phyloP scores from a whole-genome alignment of 2,797 vertebrate species.

The Rhadinocentrus ornatus region DNA sequence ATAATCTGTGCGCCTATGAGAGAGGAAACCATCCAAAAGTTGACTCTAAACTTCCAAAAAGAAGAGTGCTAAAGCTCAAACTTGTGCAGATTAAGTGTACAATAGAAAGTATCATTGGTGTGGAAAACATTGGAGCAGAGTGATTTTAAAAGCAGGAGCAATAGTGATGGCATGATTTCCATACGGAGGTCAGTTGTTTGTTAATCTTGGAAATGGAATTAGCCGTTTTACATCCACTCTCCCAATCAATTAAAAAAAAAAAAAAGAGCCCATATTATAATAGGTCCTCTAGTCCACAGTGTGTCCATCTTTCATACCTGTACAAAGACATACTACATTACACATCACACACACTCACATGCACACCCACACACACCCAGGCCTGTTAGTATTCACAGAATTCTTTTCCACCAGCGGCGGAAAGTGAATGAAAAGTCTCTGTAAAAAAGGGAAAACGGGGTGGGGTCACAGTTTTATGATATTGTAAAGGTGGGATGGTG shows the following conservation, averaged over 20 bases:
- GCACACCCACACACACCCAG: constrained; percentile 28
- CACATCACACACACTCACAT: constrained; percentile 38
- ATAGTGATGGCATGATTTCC: constrained; percentile 37
- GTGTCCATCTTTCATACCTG: constrained; percentile 69
- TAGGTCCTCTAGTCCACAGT: constrained; percentile 76
- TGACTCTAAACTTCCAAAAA: constrained; percentile 9
- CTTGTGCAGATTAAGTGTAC: constrained; percentile 59
- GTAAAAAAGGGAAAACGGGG: constrained; percentile 66
- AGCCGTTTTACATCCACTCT: constrained; percentile 52
- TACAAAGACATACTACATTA: constrained; percentile 70
- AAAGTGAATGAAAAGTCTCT: constrained; percentile 66
- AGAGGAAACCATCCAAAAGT: constrained; percentile 30
- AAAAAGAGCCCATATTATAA: constrained; percentile 60
- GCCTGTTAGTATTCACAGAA: constrained; percentile 75
- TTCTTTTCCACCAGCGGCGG: constrained; percentile 51
- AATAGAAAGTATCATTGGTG: constrained; percentile 64
- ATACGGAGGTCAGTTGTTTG: constrained; percentile 47
- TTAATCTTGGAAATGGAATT: constrained; percentile 66
- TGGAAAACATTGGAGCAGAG: constrained; percentile 44
- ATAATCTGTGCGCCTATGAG: constrained; percentile 15
- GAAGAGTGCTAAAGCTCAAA: constrained; percentile 44
- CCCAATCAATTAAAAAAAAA: constrained; percentile 34
- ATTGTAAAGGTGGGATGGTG: constrained; percentile 48
- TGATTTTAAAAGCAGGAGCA: constrained; percentile 49
- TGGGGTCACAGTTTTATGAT: constrained; percentile 57